Base-by-base conservation (phyloP, 92 coral and sea anemone genomes). In the Palythoa caribaeorum region DNA sequence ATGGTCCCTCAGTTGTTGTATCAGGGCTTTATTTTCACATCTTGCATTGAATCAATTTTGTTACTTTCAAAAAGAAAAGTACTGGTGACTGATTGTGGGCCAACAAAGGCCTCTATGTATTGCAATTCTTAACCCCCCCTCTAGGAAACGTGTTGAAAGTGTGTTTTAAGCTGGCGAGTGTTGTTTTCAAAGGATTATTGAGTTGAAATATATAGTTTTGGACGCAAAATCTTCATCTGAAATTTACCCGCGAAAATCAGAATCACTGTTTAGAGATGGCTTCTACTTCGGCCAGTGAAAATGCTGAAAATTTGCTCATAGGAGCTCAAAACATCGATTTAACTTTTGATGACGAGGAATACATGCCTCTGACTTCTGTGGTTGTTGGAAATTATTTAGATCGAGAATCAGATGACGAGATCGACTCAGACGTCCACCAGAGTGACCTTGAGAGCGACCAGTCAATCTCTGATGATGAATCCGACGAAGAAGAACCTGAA, bases 221-320 rank as follows among this genome's bases (percentile, higher is more conserved):
- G 71, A 21, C 71, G 1, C 36, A 65, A 65, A 65, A 13, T 13
- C 17, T 17, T 17, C 17, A 65, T 65, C 71, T n/a, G 17, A 65
- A 65, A 65, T 65, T 65, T 65, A 65, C 71, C 19, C 90, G 85
- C 79, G 73, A 86, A 73, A 44, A 73, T 86, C 40, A 38, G 55
- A 52, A 73, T 52, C 84, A 86, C 89, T 77, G 89, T 59, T 87
- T 50, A 72, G 71, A 16, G 55, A 73, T 85, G 80, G 88, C 88
- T 20, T 72, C 28, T 28, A 28, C 28, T 28, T 28, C 28, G 0
- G 28, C 28, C 28, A 28, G 28, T 28, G 28, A 28, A 87, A 52
- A 50, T 75, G 84, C 70, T 37, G 76, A 38, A 77, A 76, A 78
- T 63, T 65, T 68, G 80, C 55, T 65, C 21, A n/a, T 38, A 6